phyloP scores from a whole-genome alignment of 2,888 invertebrate species.

The Diarsia dahlii region DNA sequence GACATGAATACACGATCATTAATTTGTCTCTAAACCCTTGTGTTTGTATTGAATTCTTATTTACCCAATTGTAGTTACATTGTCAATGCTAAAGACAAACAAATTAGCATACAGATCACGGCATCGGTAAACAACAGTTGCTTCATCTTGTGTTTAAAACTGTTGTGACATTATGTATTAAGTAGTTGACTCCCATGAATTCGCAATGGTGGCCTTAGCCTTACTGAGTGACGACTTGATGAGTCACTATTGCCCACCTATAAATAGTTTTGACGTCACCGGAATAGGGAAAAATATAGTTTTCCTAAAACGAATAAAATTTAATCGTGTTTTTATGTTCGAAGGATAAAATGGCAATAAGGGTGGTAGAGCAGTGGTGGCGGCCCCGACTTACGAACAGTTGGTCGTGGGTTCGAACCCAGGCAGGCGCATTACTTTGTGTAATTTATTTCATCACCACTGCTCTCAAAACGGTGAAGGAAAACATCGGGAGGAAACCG shows the following conservation, averaged over 20 bases:
- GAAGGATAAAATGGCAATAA: too few relatives aligned
- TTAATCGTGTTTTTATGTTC: too few relatives aligned
- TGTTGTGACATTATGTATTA: conserved; percentile 42
- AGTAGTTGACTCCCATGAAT: conserved; percentile 52
- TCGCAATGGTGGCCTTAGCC: conserved; percentile 32
- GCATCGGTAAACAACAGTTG: conserved; percentile 27
- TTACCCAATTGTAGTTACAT: conserved; percentile 27
- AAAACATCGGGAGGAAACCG: too few relatives aligned
- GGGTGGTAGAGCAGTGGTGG: too few relatives aligned
- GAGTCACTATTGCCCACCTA: background rate
- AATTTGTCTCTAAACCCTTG: background rate
- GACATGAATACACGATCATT: background rate
- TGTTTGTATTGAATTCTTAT: conserved; percentile 12
- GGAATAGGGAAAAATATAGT: conserved; percentile 5
- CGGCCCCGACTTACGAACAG: too few relatives aligned
- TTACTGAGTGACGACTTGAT: background rate
- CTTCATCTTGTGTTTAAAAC: conserved; percentile 40
- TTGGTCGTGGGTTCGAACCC: too few relatives aligned
- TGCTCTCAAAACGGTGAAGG: too few relatives aligned
- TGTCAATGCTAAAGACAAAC: conserved; percentile 33
- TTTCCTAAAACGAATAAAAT: background rate
- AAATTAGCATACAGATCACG: conserved; percentile 42
- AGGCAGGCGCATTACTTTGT: too few relatives aligned
- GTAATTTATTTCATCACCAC: too few relatives aligned
- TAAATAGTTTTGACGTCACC: background rate